These are phyloP conservation scores for Amblyornis subalaris DNA, from an alignment of 2,113 vertebrate genomes.

Conservation along the genomic window DNA sequence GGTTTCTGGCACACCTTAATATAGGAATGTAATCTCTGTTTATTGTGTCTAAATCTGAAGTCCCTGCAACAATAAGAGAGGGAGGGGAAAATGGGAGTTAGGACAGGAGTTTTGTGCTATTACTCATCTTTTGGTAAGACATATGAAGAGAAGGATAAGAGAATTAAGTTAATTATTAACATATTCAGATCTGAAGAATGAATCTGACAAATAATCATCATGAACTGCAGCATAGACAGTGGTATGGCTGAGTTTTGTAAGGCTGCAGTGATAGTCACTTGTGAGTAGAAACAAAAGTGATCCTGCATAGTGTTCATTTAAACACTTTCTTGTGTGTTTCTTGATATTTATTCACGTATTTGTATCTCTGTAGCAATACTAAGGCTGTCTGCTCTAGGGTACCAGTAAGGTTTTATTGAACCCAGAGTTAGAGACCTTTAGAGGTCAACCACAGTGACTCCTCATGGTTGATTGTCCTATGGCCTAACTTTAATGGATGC, in stretches of 20 bases:
- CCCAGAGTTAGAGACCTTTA: background rate
- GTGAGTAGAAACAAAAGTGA: background rate
- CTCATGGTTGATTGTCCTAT: background rate
- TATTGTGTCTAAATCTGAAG: constrained; percentile 21
- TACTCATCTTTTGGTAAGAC: constrained; percentile 60
- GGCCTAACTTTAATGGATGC: background rate
- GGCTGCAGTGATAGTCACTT: background rate
- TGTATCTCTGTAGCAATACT: background rate
- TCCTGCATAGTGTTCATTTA: background rate
- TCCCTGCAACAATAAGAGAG: constrained; percentile 31
- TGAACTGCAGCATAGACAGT: background rate
- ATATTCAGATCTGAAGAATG: background rate
- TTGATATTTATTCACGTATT: background rate
- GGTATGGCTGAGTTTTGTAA: background rate
- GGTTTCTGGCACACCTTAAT: constrained; percentile 74
- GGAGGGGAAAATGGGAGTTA: background rate
- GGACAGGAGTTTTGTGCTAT: constrained; percentile 30
- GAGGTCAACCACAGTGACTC: background rate
- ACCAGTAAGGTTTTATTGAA: background rate
- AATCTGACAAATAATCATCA: background rate
- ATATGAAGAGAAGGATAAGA: background rate
- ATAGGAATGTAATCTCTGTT: constrained; percentile 70
- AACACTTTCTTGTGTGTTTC: background rate
- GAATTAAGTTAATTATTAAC: constrained; percentile 59
- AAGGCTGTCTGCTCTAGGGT: background rate